Evolutionary conservation across 2,888 invertebrate genomes (phyloP).

Genomic region (Ceraclea dissimilis): DNA sequence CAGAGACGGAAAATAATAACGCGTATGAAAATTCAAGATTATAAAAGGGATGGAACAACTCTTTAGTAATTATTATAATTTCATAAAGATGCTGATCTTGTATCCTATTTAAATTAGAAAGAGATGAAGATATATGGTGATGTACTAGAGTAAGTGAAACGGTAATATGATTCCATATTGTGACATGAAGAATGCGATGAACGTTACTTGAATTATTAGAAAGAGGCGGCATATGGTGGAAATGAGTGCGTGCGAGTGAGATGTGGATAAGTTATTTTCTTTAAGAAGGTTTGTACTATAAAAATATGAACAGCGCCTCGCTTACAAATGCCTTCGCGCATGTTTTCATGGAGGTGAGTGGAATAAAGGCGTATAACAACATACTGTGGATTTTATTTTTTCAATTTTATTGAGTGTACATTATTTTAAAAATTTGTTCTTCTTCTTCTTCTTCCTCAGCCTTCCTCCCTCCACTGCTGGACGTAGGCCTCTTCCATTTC

Average conservation of each 20-base stretch:
- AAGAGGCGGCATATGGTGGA: background rate
- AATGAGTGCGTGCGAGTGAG: background rate
- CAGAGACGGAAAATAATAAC: too few species aligned
- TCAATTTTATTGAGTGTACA: too few species aligned
- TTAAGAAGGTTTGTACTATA: background rate
- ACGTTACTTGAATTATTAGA: constrained; percentile 5
- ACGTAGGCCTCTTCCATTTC: too few species aligned
- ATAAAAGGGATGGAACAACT: too few species aligned
- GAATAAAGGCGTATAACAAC: background rate
- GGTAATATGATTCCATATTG: background rate
- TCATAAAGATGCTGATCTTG: background rate
- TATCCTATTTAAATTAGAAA: background rate
- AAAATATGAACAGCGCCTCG: constrained; percentile 1
- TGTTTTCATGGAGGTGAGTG: background rate
- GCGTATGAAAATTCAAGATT: too few species aligned
- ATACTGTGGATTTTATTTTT: too few species aligned
- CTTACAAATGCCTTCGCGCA: constrained; percentile 4
- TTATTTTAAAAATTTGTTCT: too few species aligned
- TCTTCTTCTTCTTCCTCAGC: too few species aligned
- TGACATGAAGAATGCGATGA: constrained; percentile 5
- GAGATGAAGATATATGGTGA: background rate
- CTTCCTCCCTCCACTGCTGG: too few species aligned
- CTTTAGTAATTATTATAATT: too few species aligned
- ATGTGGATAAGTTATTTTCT: background rate
- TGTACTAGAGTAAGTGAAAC: background rate